Evolutionary conservation across 35 echinoderm and acorn worm genomes (phyloP), one percentile per base, ranked within the genome.

Genomic region (Apostichopus californicus): DNA sequence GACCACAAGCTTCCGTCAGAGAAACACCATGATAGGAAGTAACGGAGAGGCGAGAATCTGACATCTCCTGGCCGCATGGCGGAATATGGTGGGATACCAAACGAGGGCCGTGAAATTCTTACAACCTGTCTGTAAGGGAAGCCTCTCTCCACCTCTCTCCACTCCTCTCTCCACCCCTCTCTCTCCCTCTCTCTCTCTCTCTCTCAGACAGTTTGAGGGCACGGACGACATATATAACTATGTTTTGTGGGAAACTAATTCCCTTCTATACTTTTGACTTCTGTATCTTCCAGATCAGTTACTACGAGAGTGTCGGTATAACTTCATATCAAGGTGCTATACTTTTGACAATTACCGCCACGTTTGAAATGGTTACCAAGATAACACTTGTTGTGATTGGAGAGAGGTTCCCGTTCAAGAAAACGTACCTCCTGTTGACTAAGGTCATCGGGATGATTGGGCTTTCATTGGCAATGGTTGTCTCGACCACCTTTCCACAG

Each of bases 391-490:
- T 22, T 25, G 72, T 63, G 1, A 21, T 52, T 6, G 86, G 86
- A 22, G 86, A 89, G 54, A 68, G 52, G 68, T 24, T 89, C 17
- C 86, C 86, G 6, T 89, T 71, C 86, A 89, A 46, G 26, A 89
- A 72, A 11, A 72, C 60, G 21, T 89, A 73, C 15, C 86, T 89
- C 15, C 86, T 89, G 5, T 63, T 89, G 8, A 63, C 7, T 23
- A 89, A 89, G n/a, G 64, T 60, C 17, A 63, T 75, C 17, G 5
- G 70, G 68, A 57, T 89, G 24, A 52, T 53, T 46, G n/a, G n/a
- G n/a, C n/a, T n/a, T n/a, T n/a, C n/a, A n/a, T n/a, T n/a, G n/a
- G n/a, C n/a, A n/a, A n/a, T n/a, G n/a, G n/a, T n/a, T n/a, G n/a
- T n/a, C n/a, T n/a, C n/a, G n/a, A n/a, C n/a, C n/a, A n/a, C n/a